Conservation (phyloP, 2,888 invertebrate genomes). For the Tetheella fluctuosa region DNA sequence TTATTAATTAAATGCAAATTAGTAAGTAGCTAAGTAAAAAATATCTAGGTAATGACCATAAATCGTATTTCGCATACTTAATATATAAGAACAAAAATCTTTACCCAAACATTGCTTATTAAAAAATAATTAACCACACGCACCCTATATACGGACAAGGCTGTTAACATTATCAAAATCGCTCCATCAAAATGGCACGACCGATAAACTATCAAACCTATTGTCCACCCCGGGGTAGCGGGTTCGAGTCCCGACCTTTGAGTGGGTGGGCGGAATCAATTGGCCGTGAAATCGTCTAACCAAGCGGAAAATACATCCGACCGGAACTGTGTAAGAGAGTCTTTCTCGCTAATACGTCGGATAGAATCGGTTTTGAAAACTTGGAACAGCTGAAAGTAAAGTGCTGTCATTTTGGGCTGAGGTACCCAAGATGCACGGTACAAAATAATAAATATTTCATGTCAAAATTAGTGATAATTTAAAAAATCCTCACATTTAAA, state of each 20-base stretch:
- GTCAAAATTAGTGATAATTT: too few relatives aligned
- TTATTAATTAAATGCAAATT: too few relatives aligned
- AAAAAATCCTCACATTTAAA: too few relatives aligned
- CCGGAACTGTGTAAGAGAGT: conserved; percentile 53
- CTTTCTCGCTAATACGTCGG: conserved; percentile 68
- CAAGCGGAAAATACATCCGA: conserved; percentile 81
- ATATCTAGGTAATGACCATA: too few relatives aligned
- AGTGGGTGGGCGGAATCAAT: conserved; percentile 63
- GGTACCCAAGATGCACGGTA: too few relatives aligned
- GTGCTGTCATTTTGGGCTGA: too few relatives aligned
- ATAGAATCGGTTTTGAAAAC: conserved; percentile 35
- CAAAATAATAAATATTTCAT: too few relatives aligned
- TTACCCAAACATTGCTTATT: neutral
- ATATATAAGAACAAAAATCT: too few relatives aligned
- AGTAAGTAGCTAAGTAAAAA: too few relatives aligned
- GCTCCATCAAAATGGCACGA: conserved; percentile 69
- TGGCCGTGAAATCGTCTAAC: conserved; percentile 82
- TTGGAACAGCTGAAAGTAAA: neutral
- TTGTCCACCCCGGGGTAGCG: conserved; percentile 50
- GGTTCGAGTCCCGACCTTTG: conserved; percentile 65
- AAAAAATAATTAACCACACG: too few relatives aligned
- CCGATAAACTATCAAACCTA: conserved; percentile 69
- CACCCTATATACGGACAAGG: conserved; percentile 28
- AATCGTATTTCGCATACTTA: too few relatives aligned
- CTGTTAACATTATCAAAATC: conserved; percentile 71